Conservation (phyloP, 2,888 invertebrate genomes). For the Idaea biselata region DNA sequence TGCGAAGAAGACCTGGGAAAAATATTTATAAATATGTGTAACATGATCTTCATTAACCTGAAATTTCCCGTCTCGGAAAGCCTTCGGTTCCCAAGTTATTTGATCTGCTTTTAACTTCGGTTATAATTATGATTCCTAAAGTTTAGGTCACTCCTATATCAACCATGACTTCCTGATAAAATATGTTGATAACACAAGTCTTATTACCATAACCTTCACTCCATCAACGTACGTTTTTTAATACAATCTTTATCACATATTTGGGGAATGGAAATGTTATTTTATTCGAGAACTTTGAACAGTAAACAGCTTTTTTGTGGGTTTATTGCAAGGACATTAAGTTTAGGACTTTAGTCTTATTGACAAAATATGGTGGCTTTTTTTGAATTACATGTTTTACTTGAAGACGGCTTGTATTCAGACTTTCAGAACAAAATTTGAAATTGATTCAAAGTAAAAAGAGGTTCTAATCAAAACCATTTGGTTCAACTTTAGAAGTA, state of each 20-base stretch:
- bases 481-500: background rate
- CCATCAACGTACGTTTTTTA: background rate
- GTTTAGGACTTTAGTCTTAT: too few relatives aligned
- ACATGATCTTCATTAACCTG: too few relatives aligned
- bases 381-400: too few relatives aligned
- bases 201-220: background rate
- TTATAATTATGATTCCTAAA: background rate
- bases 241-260: background rate
- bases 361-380: too few relatives aligned
- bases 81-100: too few relatives aligned
- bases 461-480: background rate
- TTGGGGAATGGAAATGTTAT: background rate
- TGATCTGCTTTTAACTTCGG: too few relatives aligned
- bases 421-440: background rate
- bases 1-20: too few relatives aligned
- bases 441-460: background rate
- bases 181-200: background rate
- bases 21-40: too few relatives aligned
- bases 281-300: background rate
- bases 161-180: background rate
- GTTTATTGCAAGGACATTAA: too few relatives aligned
- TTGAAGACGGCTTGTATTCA: background rate
- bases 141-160: background rate
- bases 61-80: too few relatives aligned
- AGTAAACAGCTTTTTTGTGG: background rate